These are phyloP conservation scores for Plecturocebus donacophilus DNA, from an alignment of 2,113 vertebrate genomes.

Conservation along the genomic window DNA sequence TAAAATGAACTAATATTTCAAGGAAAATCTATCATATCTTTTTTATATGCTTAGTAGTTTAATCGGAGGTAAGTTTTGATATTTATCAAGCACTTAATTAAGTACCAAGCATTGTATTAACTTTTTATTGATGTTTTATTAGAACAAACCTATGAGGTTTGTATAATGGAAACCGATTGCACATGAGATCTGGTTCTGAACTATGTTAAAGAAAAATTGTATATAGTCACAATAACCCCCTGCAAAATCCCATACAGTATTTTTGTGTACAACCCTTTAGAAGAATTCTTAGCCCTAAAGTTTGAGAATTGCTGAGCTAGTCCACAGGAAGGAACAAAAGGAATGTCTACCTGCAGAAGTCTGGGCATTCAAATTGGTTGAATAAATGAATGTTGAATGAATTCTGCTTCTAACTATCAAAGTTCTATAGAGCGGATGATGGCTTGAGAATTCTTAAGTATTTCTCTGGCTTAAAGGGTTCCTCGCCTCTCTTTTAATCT, in stretches of 20 bases:
- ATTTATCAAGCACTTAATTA: not conserved
- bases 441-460: not conserved
- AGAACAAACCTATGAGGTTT: not conserved
- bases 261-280: not conserved
- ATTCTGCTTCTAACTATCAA: not conserved
- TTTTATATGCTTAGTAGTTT: constrained; percentile 36
- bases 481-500: constrained; percentile 16
- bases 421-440: not conserved
- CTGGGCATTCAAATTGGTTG: not conserved
- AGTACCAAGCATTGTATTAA: not conserved
- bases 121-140: not conserved
- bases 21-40: not conserved
- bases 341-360: not conserved
- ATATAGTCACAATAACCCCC: not conserved
- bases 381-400: constrained; percentile 41
- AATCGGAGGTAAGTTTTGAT: not conserved
- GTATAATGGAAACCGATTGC: not conserved
- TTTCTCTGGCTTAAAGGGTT: constrained; percentile 28
- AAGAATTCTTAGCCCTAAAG: not conserved
- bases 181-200: not conserved
- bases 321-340: not conserved
- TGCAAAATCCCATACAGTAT: not conserved
- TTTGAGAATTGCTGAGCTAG: not conserved
- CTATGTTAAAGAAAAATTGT: not conserved
- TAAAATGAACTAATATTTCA: constrained; percentile 20